A percentile compares a stretch with the other conserved stretches of the same genome.
phyloP scores from a whole-genome alignment of 2,797 vertebrate species.

The Macroramphosus scolopax region DNA sequence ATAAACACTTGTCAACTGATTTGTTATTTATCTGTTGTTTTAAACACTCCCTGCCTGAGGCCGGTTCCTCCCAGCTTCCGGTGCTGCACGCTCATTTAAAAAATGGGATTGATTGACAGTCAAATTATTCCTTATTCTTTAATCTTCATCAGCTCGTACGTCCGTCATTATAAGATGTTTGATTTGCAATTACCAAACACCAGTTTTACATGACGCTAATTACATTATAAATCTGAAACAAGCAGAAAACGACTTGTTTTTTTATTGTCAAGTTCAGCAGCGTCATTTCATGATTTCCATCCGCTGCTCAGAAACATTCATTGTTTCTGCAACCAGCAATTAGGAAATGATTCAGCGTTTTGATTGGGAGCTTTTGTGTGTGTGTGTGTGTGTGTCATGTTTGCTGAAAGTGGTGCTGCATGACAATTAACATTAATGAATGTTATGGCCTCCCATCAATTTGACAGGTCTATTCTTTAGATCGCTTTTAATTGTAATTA shows the following conservation, averaged over 20 bases:
- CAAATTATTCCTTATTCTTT: background rate
- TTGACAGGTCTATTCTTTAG: constrained; percentile 74
- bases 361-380: constrained; percentile 69
- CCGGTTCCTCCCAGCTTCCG: too few species aligned
- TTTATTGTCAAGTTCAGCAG: background rate
- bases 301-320: constrained; percentile 48
- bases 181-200: constrained; percentile 11
- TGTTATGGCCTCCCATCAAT: constrained; percentile 71
- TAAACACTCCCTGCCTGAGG: too few species aligned
- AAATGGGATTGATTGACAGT: constrained; percentile 22
- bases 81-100: too few species aligned
- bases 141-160: constrained; percentile 12
- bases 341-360: constrained; percentile 67
- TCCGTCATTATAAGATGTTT: constrained; percentile 10
- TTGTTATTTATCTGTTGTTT: too few species aligned
- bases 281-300: constrained; percentile 35
- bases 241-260: background rate
- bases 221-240: constrained; percentile 4
- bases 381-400: constrained; percentile 54
- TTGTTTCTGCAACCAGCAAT: constrained; percentile 60
- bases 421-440: constrained; percentile 75
- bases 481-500: constrained; percentile 77
- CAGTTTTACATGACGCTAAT: constrained; percentile 27
- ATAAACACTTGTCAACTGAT: too few species aligned
- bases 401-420: constrained; percentile 59